phyloP scores from a whole-genome alignment of 2,888 invertebrate species.

The Noctua janthe region DNA sequence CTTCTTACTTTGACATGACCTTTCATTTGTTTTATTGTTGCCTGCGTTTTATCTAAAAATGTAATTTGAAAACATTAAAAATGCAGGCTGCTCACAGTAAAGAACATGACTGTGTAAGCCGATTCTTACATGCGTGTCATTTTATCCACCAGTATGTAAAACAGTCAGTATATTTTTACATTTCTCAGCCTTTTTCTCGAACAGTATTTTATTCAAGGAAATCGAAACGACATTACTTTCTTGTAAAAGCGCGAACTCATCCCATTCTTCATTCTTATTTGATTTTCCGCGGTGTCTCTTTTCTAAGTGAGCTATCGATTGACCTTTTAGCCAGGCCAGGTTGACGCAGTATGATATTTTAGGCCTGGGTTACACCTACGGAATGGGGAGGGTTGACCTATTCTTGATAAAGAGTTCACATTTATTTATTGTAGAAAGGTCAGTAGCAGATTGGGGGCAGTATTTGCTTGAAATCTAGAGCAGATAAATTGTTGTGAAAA shows the following conservation, averaged over 20 bases:
- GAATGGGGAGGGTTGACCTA: constrained; percentile 39
- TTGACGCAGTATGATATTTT: constrained; percentile 41
- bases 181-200: constrained; percentile 2
- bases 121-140: background rate
- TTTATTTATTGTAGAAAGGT: constrained; percentile 27
- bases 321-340: constrained; percentile 38
- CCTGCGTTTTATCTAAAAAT: background rate
- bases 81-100: background rate
- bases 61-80: background rate
- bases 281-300: constrained; percentile 15
- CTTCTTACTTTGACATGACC: background rate
- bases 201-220: constrained; percentile 2
- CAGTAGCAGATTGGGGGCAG: background rate
- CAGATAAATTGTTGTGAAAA: background rate
- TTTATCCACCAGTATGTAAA: background rate
- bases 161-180: background rate
- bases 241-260: constrained; percentile 22
- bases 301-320: constrained; percentile 38
- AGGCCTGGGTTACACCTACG: constrained; percentile 18
- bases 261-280: constrained; percentile 31
- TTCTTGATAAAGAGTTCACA: constrained; percentile 16
- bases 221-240: constrained; percentile 10
- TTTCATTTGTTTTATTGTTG: background rate
- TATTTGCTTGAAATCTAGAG: background rate
- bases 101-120: background rate